Evolutionary conservation across 2,888 invertebrate genomes (phyloP).

Genomic region (Malthinus seriepunctatus): DNA sequence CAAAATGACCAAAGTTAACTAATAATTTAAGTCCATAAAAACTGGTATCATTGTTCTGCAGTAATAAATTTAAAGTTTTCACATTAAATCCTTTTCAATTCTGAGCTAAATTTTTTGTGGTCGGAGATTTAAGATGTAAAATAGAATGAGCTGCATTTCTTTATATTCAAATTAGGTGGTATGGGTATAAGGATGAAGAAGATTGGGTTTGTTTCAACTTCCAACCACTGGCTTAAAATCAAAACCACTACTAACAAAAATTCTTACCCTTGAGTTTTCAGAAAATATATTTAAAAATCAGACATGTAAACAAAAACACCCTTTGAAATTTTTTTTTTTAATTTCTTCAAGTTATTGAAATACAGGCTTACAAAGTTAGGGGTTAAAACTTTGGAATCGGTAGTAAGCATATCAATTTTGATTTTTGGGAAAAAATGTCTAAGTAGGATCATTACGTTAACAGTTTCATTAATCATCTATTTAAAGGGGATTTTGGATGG

Average conservation of each 20-base stretch:
- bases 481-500: conserved; percentile 44
- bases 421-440: too few species aligned
- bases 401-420: too few species aligned
- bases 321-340: too few species aligned
- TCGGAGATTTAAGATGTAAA: conserved; percentile 52
- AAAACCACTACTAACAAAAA: too few species aligned
- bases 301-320: too few species aligned
- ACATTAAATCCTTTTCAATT: conserved; percentile 56
- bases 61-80: conserved; percentile 56
- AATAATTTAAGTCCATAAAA: conserved; percentile 57
- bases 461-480: conserved; percentile 43
- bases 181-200: not conserved
- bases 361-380: too few species aligned
- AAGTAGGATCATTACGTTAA: too few species aligned
- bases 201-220: not conserved
- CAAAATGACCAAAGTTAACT: conserved; percentile 54
- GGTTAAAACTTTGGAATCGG: too few species aligned
- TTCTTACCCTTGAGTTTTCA: too few species aligned
- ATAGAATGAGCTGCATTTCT: conserved; percentile 52
- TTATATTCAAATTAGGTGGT: conserved; percentile 53
- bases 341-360: too few species aligned
- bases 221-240: too few species aligned
- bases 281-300: too few species aligned
- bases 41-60: conserved; percentile 56
- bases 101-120: conserved; percentile 47